These are phyloP conservation scores for Clarias laeviceps DNA, from an alignment of 2,797 vertebrate species.

Conservation along the genomic window DNA sequence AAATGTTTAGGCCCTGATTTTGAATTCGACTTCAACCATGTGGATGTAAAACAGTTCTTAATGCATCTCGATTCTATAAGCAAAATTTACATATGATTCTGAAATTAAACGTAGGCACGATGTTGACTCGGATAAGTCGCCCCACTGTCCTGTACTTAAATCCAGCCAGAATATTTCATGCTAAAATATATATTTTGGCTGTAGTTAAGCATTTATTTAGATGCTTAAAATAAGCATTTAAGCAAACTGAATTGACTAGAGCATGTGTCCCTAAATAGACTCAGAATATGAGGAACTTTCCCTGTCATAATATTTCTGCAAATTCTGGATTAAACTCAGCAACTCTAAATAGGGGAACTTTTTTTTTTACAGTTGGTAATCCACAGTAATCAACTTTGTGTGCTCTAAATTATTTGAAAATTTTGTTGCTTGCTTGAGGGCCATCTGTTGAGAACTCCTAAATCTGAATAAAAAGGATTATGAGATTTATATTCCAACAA, in stretches of 20 bases:
- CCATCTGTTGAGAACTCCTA: not conserved
- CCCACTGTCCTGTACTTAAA: not conserved
- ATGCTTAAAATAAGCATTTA: not conserved
- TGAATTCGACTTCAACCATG: not conserved
- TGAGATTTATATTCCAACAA: not conserved
- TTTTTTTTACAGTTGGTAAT: not conserved
- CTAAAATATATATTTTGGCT: not conserved
- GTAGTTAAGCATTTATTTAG: not conserved
- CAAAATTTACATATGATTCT: not conserved
- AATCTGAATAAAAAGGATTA: not conserved
- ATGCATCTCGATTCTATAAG: conserved; percentile 17
- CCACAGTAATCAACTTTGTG: not conserved
- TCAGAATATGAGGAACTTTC: not conserved
- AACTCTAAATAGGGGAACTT: not conserved
- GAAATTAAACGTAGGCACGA: not conserved
- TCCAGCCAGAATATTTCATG: not conserved
- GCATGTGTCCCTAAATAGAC: not conserved
- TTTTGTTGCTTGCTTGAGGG: not conserved
- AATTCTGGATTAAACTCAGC: not conserved
- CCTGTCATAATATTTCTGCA: too few relatives aligned
- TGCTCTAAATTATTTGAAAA: not conserved
- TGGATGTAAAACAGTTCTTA: not conserved
- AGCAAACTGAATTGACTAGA: not conserved
- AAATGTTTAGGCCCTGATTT: not conserved
- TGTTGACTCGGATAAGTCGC: not conserved